phyloP scores from a whole-genome alignment of 23 tunicate species.

The Ascidia mentula region DNA sequence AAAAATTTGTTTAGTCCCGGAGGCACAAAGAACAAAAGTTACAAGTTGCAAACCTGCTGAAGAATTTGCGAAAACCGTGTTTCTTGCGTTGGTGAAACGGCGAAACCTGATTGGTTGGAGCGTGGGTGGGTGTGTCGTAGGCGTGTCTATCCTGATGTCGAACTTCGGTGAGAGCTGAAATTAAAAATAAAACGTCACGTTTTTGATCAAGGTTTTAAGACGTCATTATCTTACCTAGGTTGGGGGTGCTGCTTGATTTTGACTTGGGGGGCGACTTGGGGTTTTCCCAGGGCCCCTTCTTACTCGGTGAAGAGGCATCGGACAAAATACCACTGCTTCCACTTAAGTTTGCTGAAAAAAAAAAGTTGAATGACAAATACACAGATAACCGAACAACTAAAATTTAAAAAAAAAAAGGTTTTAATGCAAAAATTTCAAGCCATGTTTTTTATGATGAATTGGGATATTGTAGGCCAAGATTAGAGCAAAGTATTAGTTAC shows the following conservation, averaged over 20 bases:
- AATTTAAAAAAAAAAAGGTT: too few species aligned
- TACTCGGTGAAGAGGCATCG: not conserved
- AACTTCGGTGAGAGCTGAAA: conserved; percentile 23
- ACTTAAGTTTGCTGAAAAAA: conserved; percentile 8
- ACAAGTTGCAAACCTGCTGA: conserved; percentile 38
- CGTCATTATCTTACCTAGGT: conserved; percentile 25
- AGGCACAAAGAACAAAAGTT: too few species aligned
- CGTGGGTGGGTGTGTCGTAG: conserved; percentile 18
- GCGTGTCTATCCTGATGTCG: not conserved
- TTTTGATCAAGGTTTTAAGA: not conserved
- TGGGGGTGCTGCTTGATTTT: conserved; percentile 67
- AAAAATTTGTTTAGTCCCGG: too few species aligned
- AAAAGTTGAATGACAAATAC: too few species aligned
- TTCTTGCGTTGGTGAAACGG: conserved; percentile 70
- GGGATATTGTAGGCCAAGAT: too few species aligned
- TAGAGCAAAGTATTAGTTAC: too few species aligned
- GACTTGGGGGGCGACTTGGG: conserved; percentile 15
- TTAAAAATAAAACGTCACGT: not conserved
- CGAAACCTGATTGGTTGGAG: conserved; percentile 7
- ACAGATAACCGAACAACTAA: too few species aligned
- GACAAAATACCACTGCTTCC: conserved; percentile 30
- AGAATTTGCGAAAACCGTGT: conserved; percentile 82
- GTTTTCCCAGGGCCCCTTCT: not conserved
- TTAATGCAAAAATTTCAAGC: too few species aligned
- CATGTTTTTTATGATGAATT: too few species aligned